Conservation (phyloP, 2,888 invertebrate species). For the Dynastes tityus region DNA sequence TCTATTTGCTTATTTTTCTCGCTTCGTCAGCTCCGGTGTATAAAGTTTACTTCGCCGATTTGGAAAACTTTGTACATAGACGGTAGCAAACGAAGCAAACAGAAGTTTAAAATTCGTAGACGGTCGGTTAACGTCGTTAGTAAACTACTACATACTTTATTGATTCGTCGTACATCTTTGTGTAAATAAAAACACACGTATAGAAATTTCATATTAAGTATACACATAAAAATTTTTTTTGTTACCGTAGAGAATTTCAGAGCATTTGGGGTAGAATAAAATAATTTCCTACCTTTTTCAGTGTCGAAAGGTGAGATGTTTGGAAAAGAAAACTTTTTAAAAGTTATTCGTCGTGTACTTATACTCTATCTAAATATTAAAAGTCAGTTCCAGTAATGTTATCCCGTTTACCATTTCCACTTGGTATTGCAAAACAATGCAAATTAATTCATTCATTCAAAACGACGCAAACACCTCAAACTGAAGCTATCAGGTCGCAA, state of each 20-base stretch:
- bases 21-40: conserved; percentile 24
- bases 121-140: conserved; percentile 3
- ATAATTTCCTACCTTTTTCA: no score
- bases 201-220: background rate
- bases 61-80: background rate
- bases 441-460: no score
- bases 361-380: no score
- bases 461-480: no score
- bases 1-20: conserved; percentile 32
- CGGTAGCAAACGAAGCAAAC: background rate
- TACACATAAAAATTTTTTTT: background rate
- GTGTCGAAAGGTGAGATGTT: no score
- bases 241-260: background rate
- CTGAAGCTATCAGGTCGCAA: no score
- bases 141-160: conserved; percentile 19
- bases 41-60: conserved; percentile 29
- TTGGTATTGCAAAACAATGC: no score
- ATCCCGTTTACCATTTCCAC: no score
- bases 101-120: conserved; percentile 13
- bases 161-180: background rate
- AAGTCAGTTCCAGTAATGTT: no score
- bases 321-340: no score
- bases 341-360: no score
- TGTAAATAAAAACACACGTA: background rate
- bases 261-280: background rate